Conservation (phyloP, 2,797 vertebrate genomes). For the Semaprochilodus insignis region DNA sequence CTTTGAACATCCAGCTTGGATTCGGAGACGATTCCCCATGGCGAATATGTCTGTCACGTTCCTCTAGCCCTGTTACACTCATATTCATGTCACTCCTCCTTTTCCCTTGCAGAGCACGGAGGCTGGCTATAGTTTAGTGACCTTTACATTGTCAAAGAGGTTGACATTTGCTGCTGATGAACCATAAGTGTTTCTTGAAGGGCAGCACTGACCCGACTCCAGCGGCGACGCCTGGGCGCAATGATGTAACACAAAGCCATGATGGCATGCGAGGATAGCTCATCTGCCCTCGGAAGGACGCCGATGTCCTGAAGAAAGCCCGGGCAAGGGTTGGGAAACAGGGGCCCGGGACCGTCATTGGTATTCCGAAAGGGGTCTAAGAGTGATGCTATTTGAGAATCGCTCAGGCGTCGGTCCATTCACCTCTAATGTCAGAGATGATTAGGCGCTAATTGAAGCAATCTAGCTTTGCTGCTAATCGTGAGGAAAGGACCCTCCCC, state of each 20-base stretch:
- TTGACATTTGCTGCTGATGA: conserved; percentile 75
- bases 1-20: conserved; percentile 28
- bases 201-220: conserved; percentile 66
- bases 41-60: not conserved
- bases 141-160: conserved; percentile 70
- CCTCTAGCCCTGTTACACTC: not conserved
- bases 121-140: conserved; percentile 67
- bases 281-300: conserved; percentile 70
- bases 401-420: conserved; percentile 69
- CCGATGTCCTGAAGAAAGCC: conserved; percentile 63
- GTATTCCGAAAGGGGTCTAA: conserved; percentile 35
- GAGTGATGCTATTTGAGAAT: conserved; percentile 72
- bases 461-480: conserved; percentile 71
- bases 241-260: conserved; percentile 67
- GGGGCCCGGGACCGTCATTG: conserved; percentile 21
- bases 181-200: conserved; percentile 69
- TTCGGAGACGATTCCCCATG: not conserved
- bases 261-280: conserved; percentile 26
- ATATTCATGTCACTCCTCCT: conserved; percentile 26
- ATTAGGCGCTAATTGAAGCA: conserved; percentile 74
- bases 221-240: conserved; percentile 63
- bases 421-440: conserved; percentile 75
- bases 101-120: conserved; percentile 54
- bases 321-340: conserved; percentile 2
- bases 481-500: conserved; percentile 64